Evolutionary conservation across 2,113 vertebrate species (phyloP), one percentile per base, ranked within the genome.

Genomic region (Progne subis): DNA sequence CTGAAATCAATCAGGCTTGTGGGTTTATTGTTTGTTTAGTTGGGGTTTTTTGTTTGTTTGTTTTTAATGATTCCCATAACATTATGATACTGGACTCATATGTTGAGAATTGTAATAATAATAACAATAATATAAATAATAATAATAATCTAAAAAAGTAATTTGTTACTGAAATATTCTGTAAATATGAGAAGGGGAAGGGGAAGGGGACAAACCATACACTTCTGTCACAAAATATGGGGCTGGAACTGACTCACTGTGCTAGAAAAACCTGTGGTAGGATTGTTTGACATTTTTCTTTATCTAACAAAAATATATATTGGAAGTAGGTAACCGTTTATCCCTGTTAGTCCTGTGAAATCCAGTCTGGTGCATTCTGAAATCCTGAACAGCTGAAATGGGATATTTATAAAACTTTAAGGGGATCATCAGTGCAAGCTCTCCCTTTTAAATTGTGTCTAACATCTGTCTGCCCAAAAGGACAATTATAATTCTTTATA

Each of bases 121-220:
- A 84, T 37, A 37, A 37, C 37, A 37, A 37, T 37, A 37, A 37
- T 37, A 37, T 37, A 37, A 37, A 37, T 37, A 37, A 37, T 37
- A 37, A 37, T 37, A 47, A 47, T 14, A 44, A 56, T 19, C 9
- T 41, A 18, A 67, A 59, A 28, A 34, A 34, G 2, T 41, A 3
- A 57, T 53, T 52, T 1, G 0, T n/a, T 79, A 47, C 24, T 76
- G 65, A 31, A 93, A 72, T 7, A 9, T 53, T 79, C 25, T 52
- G 6, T 68, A 80, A 90, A 56, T 56, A 44, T 9, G 5, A 34
- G 18, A 94, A 60, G 5, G 3, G 12, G 15, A 94, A 60, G 5
- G 3, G 12, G 15, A 70, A 82, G 2, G 13, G 8, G 23, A 71
- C 5, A 67, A 85, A 2, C 2, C 1, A 0, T 50, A 7, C 2